phyloP scores from a whole-genome alignment of 2,797 vertebrate species.

The Pteropus rufus region DNA sequence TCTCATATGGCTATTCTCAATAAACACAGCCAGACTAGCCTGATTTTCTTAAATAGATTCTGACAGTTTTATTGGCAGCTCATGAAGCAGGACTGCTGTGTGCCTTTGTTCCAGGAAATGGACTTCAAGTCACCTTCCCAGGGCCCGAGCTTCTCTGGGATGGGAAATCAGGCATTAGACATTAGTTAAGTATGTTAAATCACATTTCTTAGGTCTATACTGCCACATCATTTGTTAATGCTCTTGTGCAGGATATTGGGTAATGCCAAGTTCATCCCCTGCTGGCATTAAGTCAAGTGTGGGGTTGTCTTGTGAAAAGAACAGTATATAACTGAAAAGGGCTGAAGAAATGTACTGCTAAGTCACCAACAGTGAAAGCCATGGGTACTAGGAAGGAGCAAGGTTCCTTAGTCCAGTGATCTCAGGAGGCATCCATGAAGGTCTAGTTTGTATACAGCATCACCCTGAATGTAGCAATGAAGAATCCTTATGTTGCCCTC shows the following conservation, averaged over 20 bases:
- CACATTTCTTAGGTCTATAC: background rate
- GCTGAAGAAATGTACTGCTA: background rate
- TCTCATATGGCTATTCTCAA: constrained; percentile 33
- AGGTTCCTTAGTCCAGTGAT: background rate
- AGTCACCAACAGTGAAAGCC: background rate
- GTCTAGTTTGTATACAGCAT: background rate
- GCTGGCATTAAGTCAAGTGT: background rate
- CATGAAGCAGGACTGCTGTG: background rate
- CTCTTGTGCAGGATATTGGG: background rate
- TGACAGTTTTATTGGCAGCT: constrained; percentile 58
- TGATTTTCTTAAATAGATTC: constrained; percentile 63
- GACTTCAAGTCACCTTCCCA: constrained; percentile 18
- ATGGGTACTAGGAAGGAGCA: background rate
- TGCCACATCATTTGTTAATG: background rate
- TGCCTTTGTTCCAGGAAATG: constrained; percentile 48
- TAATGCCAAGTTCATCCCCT: background rate
- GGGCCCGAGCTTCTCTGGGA: background rate
- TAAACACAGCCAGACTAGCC: constrained; percentile 42
- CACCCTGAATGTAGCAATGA: background rate
- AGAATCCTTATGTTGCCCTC: background rate
- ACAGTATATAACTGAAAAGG: background rate
- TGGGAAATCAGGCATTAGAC: background rate
- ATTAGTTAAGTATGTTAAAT: background rate
- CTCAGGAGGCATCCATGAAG: background rate
- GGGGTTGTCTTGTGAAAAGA: background rate